Conservation (phyloP, 2,888 invertebrate genomes). For the Torymus auratus region DNA sequence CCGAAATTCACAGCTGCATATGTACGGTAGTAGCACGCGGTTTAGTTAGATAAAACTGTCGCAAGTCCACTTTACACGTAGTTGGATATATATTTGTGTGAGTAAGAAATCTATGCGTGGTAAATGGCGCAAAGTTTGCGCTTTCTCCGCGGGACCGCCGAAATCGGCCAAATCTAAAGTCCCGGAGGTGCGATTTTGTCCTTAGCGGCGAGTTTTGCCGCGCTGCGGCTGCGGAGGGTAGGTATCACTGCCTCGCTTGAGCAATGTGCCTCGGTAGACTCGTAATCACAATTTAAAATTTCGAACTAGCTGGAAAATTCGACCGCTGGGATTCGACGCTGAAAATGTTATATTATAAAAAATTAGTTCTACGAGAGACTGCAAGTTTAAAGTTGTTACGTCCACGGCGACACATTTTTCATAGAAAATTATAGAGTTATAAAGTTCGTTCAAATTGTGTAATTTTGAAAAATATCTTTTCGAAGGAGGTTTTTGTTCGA, state of each 20-base stretch:
- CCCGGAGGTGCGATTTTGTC: slow-evolving; percentile 49
- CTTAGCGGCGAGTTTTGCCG: slow-evolving; percentile 37
- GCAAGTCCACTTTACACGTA: slow-evolving; percentile 2
- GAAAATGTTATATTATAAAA: no score
- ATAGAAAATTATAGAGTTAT: no score
- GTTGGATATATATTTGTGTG: no score
- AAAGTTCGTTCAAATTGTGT: no score
- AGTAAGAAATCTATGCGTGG: slow-evolving; percentile 22
- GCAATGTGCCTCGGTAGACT: slow-evolving; percentile 52
- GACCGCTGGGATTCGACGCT: no score
- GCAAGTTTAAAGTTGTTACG: no score
- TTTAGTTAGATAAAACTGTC: slow-evolving; percentile 14
- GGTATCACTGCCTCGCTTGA: slow-evolving; percentile 34
- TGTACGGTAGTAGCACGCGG: no score
- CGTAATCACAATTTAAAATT: slow-evolving; percentile 57
- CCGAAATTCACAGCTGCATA: neutral
- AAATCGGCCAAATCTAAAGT: slow-evolving; percentile 48
- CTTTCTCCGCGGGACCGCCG: slow-evolving; percentile 5
- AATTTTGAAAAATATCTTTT: no score
- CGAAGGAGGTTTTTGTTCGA: no score
- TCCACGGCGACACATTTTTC: no score
- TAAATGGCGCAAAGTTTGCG: slow-evolving; percentile 43
- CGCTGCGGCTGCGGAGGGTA: neutral
- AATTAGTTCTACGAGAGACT: no score
- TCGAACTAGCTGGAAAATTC: slow-evolving; percentile 4